phyloP scores from a whole-genome alignment of 2,113 vertebrate genomes.

The Callipepla squamata region DNA sequence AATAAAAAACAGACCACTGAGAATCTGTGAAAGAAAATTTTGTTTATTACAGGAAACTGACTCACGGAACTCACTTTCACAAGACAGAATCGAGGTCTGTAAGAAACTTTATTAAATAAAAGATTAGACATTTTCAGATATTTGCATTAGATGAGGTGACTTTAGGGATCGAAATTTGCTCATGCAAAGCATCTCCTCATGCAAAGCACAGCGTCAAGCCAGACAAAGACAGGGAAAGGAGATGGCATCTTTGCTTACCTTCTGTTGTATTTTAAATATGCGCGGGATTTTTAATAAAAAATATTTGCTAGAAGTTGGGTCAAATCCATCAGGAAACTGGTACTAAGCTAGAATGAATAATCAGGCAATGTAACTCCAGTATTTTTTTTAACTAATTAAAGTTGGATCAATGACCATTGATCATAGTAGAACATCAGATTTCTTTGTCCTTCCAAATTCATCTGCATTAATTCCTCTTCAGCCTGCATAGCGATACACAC shows the following conservation, averaged over 20 bases:
- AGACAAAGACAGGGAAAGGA: background rate
- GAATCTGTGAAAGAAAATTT: constrained; percentile 17
- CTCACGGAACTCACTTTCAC: constrained; percentile 1
- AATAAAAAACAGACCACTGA: background rate
- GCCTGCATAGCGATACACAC: constrained; percentile 17
- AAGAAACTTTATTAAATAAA: constrained; percentile 55
- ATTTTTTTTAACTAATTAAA: constrained; percentile 70
- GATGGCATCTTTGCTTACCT: constrained; percentile 14
- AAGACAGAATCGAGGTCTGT: constrained; percentile 16
- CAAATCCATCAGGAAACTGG: background rate
- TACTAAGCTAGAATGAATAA: constrained; percentile 44
- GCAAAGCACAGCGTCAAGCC: background rate
- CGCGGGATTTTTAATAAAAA: background rate
- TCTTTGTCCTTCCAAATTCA: constrained; percentile 75
- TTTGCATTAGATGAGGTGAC: constrained; percentile 40
- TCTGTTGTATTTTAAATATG: background rate
- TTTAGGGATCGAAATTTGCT: constrained; percentile 46
- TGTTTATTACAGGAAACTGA: constrained; percentile 53
- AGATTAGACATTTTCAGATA: constrained; percentile 53
- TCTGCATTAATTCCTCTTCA: constrained; percentile 68
- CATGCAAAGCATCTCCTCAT: too few species aligned
- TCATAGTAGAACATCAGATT: constrained; percentile 64
- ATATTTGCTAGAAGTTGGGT: background rate
- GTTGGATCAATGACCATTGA: constrained; percentile 59
- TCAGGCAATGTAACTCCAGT: constrained; percentile 55